These are phyloP conservation scores for Boulengeromyrus knoepffleri DNA, from an alignment of 2,113 vertebrate genomes.

Conservation along the genomic window DNA sequence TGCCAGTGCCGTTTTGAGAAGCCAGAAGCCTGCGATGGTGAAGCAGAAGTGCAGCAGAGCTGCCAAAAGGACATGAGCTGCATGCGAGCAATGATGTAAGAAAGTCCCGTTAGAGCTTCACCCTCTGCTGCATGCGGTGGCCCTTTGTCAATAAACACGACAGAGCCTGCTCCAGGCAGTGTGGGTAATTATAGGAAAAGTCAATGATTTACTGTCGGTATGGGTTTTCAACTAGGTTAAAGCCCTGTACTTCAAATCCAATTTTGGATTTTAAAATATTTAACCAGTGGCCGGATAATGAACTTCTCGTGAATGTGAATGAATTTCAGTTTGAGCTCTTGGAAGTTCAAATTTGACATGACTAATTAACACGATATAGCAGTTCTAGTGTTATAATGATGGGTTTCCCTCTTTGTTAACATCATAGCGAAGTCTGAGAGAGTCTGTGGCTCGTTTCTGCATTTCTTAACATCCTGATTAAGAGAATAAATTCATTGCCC, in stretches of 20 bases:
- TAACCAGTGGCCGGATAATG: not conserved
- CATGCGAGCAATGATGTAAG: not conserved
- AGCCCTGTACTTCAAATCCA: not conserved
- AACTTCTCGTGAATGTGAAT: not conserved
- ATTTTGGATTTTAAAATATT: not conserved
- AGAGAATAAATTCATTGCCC: not conserved
- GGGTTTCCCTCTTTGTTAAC: not conserved
- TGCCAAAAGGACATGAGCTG: conserved; percentile 68
- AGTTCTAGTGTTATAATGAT: not conserved
- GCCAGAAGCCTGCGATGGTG: too few species aligned
- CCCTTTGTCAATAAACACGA: not conserved
- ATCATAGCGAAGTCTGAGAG: not conserved
- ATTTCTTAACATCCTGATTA: not conserved
- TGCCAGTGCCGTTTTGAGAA: conserved; percentile 76
- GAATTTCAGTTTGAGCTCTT: not conserved
- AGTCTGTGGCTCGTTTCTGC: not conserved
- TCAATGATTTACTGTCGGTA: not conserved
- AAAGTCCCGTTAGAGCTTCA: conserved; percentile 14
- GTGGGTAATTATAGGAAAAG: not conserved
- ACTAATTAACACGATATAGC: not conserved
- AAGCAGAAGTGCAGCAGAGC: conserved; percentile 57
- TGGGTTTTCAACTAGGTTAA: not conserved
- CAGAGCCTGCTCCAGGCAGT: not conserved
- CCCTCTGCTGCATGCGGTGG: not conserved
- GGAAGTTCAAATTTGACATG: not conserved